Evolutionary conservation across 2,113 vertebrate genomes (phyloP), one percentile per base, ranked within the genome.

Genomic region (Meriones unguiculatus): DNA sequence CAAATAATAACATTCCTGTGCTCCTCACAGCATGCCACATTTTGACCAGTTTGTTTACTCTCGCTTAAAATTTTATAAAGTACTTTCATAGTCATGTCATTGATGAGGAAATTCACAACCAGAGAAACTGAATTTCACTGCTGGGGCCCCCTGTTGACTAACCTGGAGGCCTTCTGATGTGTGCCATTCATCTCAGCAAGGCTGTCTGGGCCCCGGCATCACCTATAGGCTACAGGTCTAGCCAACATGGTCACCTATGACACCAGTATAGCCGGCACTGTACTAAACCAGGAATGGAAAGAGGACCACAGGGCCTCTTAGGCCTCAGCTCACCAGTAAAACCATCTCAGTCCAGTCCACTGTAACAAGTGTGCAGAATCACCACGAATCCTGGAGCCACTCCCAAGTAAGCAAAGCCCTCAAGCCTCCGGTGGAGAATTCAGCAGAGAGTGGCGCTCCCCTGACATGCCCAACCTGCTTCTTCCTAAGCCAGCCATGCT

Each of bases 181-280:
- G 22, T 7, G 4, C n/a, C 46, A 4, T 17, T 17, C 50, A 32
- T n/a, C 59, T 22, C 38, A 13, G 2, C 13, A 13, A 4, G 18
- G 54, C 8, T 32, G 4, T 8, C 73, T 28, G 73, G n/a, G 50
- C 28, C 78, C 38, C 52, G 17, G 30, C 28, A 10, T 13, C 12
- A 6, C 46, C 59, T 17, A 1, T 4, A n/a, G 2, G 78, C 62
- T 17, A 17, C 62, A 25, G 24, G 32, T 80, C 86, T 82, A 35
- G 25, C 50, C 2, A 41, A 14, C 30, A 7, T 0, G 0, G 20
- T 35, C 75, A 5, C 70, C 67, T 32, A 28, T 17, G 1, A 28
- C 13, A 32, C 15, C 59, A 22, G 46, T 10, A 28, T 1, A 7
- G 64, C 25, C 35, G 0, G 6, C 35, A 11, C n/a, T 3, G 6